These are phyloP conservation scores for Artemia sinica DNA, from an alignment of 2,888 invertebrate genomes.

Conservation along the genomic window DNA sequence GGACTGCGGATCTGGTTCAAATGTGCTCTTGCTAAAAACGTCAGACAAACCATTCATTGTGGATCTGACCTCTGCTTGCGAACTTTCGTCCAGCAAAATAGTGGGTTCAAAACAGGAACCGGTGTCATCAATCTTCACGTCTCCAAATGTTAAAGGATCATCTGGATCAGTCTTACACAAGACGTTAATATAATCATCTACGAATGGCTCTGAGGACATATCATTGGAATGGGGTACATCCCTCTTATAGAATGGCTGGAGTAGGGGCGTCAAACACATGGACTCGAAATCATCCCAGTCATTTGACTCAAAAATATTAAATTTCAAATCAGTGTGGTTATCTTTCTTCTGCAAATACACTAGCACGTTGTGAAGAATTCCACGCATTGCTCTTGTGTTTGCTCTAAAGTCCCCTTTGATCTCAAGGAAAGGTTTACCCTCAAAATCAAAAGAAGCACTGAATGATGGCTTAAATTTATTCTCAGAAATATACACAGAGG, in stretches of 20 bases:
- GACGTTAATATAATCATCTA: too few relatives aligned
- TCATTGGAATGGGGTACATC: neutral
- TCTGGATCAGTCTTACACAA: too few relatives aligned
- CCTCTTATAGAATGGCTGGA: neutral
- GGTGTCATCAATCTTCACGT: neutral
- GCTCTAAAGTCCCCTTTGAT: neutral
- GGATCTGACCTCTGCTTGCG: neutral
- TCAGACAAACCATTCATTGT: neutral
- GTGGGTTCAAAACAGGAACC: neutral
- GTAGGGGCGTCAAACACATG: neutral
- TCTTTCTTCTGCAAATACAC: slow-evolving; percentile 1
- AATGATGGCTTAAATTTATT: neutral
- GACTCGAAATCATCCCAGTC: neutral
- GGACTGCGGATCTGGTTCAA: neutral
- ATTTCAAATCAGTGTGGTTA: neutral
- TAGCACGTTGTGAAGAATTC: neutral
- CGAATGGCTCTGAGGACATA: too few relatives aligned
- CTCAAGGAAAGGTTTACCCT: neutral
- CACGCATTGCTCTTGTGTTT: neutral
- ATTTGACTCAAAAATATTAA: neutral
- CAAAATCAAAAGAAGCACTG: neutral
- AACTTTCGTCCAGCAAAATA: neutral
- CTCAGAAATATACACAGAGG: too few relatives aligned
- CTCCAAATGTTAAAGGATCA: neutral
- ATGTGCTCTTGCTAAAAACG: neutral